These are phyloP conservation scores for Nansenia antarctica DNA, from an alignment of 2,113 vertebrate genomes.

Conservation along the genomic window DNA sequence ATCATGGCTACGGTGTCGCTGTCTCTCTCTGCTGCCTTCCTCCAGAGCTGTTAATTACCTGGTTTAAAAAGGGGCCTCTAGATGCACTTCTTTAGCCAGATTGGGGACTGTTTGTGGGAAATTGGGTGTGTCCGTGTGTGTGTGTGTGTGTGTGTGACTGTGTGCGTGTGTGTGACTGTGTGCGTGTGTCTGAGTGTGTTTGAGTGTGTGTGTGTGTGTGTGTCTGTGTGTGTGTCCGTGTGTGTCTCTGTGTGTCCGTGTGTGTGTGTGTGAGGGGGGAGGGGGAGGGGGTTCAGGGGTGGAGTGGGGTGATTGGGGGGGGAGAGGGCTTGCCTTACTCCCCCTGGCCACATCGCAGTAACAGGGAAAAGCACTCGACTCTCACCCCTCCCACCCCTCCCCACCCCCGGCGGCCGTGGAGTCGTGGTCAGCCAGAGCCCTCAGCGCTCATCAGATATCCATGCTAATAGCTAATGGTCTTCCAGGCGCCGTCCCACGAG, in stretches of 20 bases:
- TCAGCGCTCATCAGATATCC: slow-evolving; percentile 66
- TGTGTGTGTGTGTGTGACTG: slow-evolving; percentile 9
- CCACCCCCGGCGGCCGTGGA: slow-evolving; percentile 41
- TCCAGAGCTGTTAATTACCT: slow-evolving; percentile 92
- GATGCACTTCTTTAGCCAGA: slow-evolving; percentile 41
- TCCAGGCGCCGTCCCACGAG: slow-evolving; percentile 30
- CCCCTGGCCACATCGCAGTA: slow-evolving; percentile 50
- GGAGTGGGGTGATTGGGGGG: background rate
- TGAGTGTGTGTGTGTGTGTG: too few species aligned
- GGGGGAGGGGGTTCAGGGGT: background rate
- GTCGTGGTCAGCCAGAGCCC: slow-evolving; percentile 45
- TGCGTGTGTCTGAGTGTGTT: too few species aligned
- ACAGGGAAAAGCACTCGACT: slow-evolving; percentile 76
- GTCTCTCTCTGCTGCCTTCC: slow-evolving; percentile 72
- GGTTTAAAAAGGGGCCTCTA: slow-evolving; percentile 85
- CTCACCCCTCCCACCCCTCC: slow-evolving; percentile 15
- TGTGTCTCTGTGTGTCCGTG: slow-evolving; percentile 4
- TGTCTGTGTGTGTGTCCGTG: slow-evolving; percentile 13
- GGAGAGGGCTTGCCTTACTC: slow-evolving; percentile 17
- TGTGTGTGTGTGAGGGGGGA: too few species aligned
- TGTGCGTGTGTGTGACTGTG: too few species aligned
- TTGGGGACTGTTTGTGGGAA: slow-evolving; percentile 31
- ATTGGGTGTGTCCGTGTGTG: slow-evolving; percentile 17
- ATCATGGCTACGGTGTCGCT: slow-evolving; percentile 83
- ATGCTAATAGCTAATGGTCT: slow-evolving; percentile 67